These are phyloP conservation scores for Catotricha subobsoleta DNA, from an alignment of 2,888 invertebrate genomes.

Conservation along the genomic window DNA sequence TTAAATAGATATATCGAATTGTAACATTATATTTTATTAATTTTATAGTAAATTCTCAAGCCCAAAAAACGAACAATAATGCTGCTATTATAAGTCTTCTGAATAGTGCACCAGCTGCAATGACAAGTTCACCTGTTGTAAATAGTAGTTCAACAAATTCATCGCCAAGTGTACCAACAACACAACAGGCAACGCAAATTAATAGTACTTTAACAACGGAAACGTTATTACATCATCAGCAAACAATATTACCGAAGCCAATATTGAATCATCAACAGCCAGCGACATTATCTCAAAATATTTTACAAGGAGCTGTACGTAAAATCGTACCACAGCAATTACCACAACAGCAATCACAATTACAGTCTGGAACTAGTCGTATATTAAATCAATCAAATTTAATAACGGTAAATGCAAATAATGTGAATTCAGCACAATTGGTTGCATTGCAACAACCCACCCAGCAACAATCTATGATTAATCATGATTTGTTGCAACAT, in stretches of 20 bases:
- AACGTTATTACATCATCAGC: not conserved
- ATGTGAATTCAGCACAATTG: conserved; percentile 8
- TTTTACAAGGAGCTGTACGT: not conserved
- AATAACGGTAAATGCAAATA: conserved; percentile 18
- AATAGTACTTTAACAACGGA: not conserved
- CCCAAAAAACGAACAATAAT: conserved; percentile 25
- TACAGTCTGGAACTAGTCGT: conserved; percentile 2
- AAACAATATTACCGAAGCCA: conserved; percentile 5
- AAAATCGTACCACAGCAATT: conserved; percentile 17
- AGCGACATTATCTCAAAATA: conserved; percentile 2
- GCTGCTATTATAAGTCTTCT: conserved; percentile 59
- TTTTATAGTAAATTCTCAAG: conserved; percentile 4
- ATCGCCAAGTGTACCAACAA: no score
- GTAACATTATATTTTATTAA: conserved; percentile 5
- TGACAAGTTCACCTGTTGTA: conserved; percentile 42
- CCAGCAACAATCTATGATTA: not conserved
- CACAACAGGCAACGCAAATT: not conserved
- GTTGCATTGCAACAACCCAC: conserved; percentile 5
- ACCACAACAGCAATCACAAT: conserved; percentile 4
- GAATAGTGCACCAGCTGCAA: conserved; percentile 59
- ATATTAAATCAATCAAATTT: conserved; percentile 17
- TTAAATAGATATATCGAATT: conserved; percentile 2
- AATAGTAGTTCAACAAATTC: conserved; percentile 24
- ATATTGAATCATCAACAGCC: conserved; percentile 14
- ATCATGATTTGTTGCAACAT: not conserved